These are phyloP conservation scores for Lepeophtheirus nordmannii DNA, from an alignment of 2,888 invertebrate genomes.

Conservation along the genomic window DNA sequence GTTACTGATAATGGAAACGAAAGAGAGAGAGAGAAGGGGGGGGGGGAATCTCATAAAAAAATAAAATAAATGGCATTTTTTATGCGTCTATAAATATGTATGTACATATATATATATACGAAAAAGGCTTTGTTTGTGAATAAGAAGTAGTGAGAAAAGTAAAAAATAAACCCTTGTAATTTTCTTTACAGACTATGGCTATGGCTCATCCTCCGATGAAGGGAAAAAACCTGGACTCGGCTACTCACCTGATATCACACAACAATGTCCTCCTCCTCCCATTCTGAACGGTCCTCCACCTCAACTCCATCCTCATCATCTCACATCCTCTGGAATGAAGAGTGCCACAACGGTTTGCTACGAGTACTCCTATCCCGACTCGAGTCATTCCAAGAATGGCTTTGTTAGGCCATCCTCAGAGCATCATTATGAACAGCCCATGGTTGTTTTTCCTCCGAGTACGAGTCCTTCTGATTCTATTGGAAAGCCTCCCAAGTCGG, in stretches of 20 bases:
- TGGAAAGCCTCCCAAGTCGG: conserved; percentile 16
- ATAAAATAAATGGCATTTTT: too few relatives aligned
- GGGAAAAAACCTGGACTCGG: conserved; percentile 1
- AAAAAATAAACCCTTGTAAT: too few relatives aligned
- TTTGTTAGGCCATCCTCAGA: conserved; percentile 16
- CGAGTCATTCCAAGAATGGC: conserved; percentile 20
- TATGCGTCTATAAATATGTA: too few relatives aligned
- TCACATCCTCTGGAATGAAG: not conserved
- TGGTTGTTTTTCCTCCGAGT: conserved; percentile 19
- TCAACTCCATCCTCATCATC: not conserved
- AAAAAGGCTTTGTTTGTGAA: too few relatives aligned
- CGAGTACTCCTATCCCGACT: conserved; percentile 22
- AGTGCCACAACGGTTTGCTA: conserved; percentile 18
- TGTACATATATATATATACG: too few relatives aligned
- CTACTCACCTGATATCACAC: conserved; percentile 14
- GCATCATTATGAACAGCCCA: conserved; percentile 24
- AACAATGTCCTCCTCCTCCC: not conserved
- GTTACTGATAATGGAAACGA: too few relatives aligned
- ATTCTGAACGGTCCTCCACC: too few relatives aligned
- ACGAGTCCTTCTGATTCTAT: conserved; percentile 14
- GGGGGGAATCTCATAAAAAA: too few relatives aligned
- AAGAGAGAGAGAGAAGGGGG: too few relatives aligned
- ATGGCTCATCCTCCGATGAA: not conserved
- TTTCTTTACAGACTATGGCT: conserved; percentile 13
- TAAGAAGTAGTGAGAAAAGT: too few relatives aligned